phyloP scores from a whole-genome alignment of 2,888 invertebrate genomes.

The Ceraclea dissimilis region DNA sequence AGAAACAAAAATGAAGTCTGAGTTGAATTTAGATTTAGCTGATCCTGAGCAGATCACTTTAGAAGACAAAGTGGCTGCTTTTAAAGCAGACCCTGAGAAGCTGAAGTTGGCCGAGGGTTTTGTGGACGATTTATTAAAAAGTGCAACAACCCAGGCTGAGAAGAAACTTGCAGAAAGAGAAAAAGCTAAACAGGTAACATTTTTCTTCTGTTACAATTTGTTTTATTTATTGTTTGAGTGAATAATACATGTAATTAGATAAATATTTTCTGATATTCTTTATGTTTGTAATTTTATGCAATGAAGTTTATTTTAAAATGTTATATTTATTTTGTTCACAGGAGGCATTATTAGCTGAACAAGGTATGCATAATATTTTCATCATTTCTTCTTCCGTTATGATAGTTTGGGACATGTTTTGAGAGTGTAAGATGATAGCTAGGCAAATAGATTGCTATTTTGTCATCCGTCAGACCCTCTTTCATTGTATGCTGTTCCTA shows the following conservation, averaged over 20 bases:
- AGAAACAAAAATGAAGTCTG: constrained; percentile 23
- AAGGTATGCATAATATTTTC: constrained; percentile 19
- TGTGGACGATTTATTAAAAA: constrained; percentile 49
- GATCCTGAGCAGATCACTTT: constrained; percentile 35
- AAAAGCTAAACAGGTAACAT: constrained; percentile 46
- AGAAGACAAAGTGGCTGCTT: constrained; percentile 47
- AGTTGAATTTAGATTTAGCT: constrained; percentile 23
- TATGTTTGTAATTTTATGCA: no score
- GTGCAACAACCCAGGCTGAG: constrained; percentile 51
- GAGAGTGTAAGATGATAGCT: no score
- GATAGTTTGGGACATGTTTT: no score
- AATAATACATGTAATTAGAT: no score
- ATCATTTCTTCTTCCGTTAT: no score
- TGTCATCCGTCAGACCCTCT: no score
- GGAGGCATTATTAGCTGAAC: constrained; percentile 21
- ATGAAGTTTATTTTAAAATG: no score
- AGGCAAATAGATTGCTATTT: no score
- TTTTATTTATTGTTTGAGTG: neutral
- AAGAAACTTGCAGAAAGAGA: constrained; percentile 50
- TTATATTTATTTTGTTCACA: constrained; percentile 13
- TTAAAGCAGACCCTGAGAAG: constrained; percentile 53
- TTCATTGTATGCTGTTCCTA: neutral
- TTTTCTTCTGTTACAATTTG: neutral
- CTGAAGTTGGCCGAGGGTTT: constrained; percentile 51
- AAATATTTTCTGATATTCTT: no score